These are phyloP conservation scores for Anolis carolinensis DNA, from an alignment of 2,113 vertebrate species.

Conservation along the genomic window DNA sequence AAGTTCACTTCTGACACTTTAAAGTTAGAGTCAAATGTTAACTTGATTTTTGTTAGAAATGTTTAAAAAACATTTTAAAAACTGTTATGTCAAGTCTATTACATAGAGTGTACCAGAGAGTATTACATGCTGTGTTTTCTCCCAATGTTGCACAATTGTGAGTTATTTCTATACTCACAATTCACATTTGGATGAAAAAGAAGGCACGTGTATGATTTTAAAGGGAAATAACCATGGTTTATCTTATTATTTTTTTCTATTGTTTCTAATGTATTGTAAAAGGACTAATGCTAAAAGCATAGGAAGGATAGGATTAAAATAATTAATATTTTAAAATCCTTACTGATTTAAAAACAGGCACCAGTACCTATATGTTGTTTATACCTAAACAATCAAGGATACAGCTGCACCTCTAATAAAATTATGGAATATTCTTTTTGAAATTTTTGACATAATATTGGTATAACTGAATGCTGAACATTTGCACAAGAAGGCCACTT, in stretches of 20 bases:
- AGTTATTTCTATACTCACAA: neutral
- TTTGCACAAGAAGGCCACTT: neutral
- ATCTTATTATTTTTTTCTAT: neutral
- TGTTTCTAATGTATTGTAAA: neutral
- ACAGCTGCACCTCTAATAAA: slow-evolving; percentile 5
- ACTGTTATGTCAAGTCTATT: neutral
- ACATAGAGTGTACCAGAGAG: no score
- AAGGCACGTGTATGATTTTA: neutral
- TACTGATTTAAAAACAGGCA: neutral
- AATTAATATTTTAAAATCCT: neutral
- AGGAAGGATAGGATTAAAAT: neutral
- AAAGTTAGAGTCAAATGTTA: neutral
- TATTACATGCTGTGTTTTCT: no score
- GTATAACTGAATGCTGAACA: neutral
- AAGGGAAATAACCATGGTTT: neutral
- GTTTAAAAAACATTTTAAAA: neutral
- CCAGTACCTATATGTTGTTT: neutral
- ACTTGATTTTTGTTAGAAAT: neutral
- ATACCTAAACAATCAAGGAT: neutral
- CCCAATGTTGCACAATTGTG: neutral
- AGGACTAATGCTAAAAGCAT: neutral
- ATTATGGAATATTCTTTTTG: neutral
- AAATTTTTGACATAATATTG: neutral
- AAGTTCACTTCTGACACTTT: neutral
- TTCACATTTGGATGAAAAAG: neutral